phyloP scores from a whole-genome alignment of 2,113 vertebrate genomes.

The Herpailurus yagouaroundi region DNA sequence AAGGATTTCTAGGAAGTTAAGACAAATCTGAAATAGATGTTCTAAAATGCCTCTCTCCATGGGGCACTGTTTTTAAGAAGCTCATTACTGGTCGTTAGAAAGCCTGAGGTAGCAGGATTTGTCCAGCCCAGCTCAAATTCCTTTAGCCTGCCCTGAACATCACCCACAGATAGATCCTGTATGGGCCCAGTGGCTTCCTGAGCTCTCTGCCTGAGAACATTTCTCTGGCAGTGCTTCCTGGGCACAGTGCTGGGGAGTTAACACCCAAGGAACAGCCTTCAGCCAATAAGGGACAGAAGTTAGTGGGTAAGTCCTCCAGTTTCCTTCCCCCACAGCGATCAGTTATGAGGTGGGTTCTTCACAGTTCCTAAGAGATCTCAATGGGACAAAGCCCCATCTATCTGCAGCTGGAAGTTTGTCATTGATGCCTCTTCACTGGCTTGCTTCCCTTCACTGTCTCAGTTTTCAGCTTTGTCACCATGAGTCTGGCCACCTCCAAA shows the following conservation, averaged over 20 bases:
- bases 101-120: not conserved
- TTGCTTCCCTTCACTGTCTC: not conserved
- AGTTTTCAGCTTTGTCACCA: not conserved
- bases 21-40: not conserved
- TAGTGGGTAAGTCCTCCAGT: not conserved
- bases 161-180: not conserved
- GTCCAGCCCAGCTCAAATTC: rapidly evolving
- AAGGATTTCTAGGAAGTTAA: slow-evolving; percentile 25
- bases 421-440: not conserved
- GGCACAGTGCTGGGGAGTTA: not conserved
- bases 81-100: not conserved
- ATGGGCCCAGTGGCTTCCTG: not conserved
- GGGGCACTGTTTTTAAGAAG: not conserved
- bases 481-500: not conserved
- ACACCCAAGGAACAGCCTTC: not conserved
- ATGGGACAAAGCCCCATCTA: not conserved
- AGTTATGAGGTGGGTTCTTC: not conserved
- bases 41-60: not conserved
- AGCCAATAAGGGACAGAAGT: not conserved
- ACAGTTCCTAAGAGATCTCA: not conserved
- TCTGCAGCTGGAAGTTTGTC: not conserved
- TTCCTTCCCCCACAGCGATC: not conserved
- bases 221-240: not conserved
- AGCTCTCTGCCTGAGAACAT: not conserved
- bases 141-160: not conserved